Evolutionary conservation across 1,140 invertebrate genomes (phyloP).

Genomic region (Bombus breviceps): DNA sequence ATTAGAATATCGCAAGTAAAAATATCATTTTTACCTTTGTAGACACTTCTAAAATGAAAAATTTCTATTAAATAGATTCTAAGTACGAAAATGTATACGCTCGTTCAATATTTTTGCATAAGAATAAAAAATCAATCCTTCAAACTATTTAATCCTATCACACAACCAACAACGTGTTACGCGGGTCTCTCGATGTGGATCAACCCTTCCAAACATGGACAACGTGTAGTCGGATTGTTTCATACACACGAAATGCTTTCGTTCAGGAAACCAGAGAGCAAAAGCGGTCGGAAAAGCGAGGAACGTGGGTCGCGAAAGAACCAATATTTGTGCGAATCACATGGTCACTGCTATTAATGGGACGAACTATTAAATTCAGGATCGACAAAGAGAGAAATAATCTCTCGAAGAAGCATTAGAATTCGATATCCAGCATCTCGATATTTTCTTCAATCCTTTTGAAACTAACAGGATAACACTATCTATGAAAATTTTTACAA

Average conservation of each 20-base stretch:
- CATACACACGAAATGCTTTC: not conserved
- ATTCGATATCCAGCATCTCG: not conserved
- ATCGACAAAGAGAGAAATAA: not conserved
- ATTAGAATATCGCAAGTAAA: too few species aligned
- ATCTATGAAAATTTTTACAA: not conserved
- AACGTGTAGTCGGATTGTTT: not conserved
- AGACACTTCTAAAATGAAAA: too few species aligned
- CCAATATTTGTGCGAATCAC: slow-evolving; percentile 61
- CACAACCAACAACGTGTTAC: not conserved
- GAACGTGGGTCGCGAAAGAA: slow-evolving; percentile 21
- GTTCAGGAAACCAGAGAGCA: not conserved
- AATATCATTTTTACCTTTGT: too few species aligned
- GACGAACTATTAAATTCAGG: not conserved
- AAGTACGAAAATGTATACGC: too few species aligned
- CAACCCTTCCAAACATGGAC: not conserved
- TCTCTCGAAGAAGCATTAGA: not conserved
- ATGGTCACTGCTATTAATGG: slow-evolving; percentile 44
- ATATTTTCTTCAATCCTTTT: too few species aligned
- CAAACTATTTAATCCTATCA: not conserved
- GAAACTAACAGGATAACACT: not conserved
- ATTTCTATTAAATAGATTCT: too few species aligned
- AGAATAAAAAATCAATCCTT: not conserved
- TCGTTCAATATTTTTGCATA: too few species aligned
- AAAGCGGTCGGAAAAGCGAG: slow-evolving; percentile 8
- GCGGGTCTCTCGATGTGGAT: too few species aligned